Evolutionary conservation across 2,113 vertebrate genomes (phyloP).

Genomic region (Zingel zingel): DNA sequence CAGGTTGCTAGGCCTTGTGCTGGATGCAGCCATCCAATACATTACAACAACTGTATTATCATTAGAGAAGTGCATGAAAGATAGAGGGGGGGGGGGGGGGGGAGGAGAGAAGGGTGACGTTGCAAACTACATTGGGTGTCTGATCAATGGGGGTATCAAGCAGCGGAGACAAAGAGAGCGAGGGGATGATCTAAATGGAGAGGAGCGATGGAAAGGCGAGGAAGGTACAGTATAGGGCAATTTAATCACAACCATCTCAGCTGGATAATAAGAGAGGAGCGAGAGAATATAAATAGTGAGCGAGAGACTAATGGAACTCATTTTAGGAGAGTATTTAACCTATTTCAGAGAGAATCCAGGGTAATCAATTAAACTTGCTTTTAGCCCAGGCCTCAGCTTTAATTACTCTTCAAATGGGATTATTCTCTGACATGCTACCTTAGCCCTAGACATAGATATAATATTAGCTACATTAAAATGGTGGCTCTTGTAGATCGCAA

Average conservation of each 20-base stretch:
- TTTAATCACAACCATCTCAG: constrained; percentile 78
- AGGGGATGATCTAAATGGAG: constrained; percentile 36
- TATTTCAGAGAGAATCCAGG: constrained; percentile 78
- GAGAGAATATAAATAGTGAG: constrained; percentile 78
- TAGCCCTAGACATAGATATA: constrained; percentile 65
- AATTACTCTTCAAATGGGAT: constrained; percentile 77
- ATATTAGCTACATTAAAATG: constrained; percentile 47
- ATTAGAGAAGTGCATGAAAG: constrained; percentile 44
- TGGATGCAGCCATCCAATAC: constrained; percentile 21
- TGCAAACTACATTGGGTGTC: constrained; percentile 23
- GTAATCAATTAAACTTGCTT: constrained; percentile 80
- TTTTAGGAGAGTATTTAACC: constrained; percentile 82
- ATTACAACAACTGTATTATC: constrained; percentile 46
- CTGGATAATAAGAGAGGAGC: constrained; percentile 73
- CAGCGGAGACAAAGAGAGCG: constrained; percentile 29
- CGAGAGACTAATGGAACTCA: constrained; percentile 79
- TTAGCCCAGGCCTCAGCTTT: constrained; percentile 63
- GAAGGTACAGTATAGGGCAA: constrained; percentile 54
- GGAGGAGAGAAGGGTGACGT: neutral
- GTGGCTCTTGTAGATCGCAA: neutral
- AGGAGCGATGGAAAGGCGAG: constrained; percentile 31
- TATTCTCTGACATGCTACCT: constrained; percentile 72
- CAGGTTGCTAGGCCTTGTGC: constrained; percentile 13
- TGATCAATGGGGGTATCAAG: constrained; percentile 61
- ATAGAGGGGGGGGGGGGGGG: neutral